phyloP scores from a whole-genome alignment of 1,140 invertebrate genomes.

The Drosophila arizonae region DNA sequence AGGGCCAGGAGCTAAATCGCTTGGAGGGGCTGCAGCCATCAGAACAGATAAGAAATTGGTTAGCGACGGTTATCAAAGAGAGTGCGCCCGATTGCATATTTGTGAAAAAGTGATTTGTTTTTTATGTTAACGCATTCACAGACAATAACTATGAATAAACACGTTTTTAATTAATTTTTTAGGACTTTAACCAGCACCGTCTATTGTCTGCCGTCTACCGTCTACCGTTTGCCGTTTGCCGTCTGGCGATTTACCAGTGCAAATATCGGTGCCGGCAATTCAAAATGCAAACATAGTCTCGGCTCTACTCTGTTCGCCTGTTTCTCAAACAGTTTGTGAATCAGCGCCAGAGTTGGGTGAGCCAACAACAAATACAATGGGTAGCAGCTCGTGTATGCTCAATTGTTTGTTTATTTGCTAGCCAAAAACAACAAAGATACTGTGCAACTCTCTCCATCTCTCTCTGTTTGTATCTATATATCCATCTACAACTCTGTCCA shows the following conservation, averaged over 20 bases:
- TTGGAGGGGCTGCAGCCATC: conserved; percentile 94
- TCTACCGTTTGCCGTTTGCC: neutral
- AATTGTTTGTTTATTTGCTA: conserved; percentile 77
- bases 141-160: conserved; percentile 13
- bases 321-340: conserved; percentile 69
- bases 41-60: conserved; percentile 92
- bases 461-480: neutral
- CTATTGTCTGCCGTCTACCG: conserved; percentile 12
- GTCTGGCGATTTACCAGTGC: conserved; percentile 45
- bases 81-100: conserved; percentile 5
- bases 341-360: conserved; percentile 40
- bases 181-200: conserved; percentile 37
- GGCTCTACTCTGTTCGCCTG: conserved; percentile 26
- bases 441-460: conserved; percentile 24
- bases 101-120: neutral
- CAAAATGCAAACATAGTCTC: conserved; percentile 75
- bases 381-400: conserved; percentile 47
- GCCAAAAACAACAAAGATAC: conserved; percentile 68
- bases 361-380: conserved; percentile 54
- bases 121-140: neutral
- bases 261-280: conserved; percentile 63
- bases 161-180: conserved; percentile 65
- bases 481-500: conserved; percentile 11
- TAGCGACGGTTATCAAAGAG: conserved; percentile 87
- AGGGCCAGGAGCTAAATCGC: conserved; percentile 93